Evolutionary conservation across 1,140 invertebrate genomes (phyloP).

Genomic region (Adelges cooleyi): DNA sequence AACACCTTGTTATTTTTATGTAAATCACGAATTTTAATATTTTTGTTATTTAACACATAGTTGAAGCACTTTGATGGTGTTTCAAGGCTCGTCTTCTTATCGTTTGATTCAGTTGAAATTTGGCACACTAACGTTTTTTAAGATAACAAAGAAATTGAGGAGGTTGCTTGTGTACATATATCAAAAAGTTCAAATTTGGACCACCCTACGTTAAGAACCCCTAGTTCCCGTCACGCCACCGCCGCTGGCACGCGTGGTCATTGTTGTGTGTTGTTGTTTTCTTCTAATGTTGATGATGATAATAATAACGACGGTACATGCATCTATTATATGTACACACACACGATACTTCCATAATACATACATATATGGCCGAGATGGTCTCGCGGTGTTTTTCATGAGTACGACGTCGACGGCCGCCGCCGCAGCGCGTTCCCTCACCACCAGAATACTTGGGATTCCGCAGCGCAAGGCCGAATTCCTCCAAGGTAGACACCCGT

Average conservation of each 20-base stretch:
- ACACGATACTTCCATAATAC: neutral
- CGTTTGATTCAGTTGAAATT: too few relatives aligned
- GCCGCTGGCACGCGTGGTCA: neutral
- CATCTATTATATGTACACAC: neutral
- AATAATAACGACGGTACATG: neutral
- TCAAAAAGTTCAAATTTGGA: too few relatives aligned
- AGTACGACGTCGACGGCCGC: neutral
- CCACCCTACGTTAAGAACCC: neutral
- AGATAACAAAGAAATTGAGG: too few relatives aligned
- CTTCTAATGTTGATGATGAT: neutral
- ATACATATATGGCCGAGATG: neutral
- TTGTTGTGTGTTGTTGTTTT: neutral
- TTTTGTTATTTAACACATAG: too few relatives aligned
- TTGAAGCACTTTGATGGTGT: too few relatives aligned
- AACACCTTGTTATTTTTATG: too few relatives aligned
- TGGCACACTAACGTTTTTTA: too few relatives aligned
- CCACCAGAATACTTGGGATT: constrained; percentile 19
- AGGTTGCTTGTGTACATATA: too few relatives aligned
- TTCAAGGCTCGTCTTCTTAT: too few relatives aligned
- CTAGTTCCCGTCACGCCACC: neutral
- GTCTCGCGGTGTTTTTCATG: neutral
- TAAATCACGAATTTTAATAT: too few relatives aligned
- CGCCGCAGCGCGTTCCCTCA: neutral
- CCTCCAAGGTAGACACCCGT: constrained; percentile 27
- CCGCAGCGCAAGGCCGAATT: constrained; percentile 27